phyloP scores from a whole-genome alignment of 1,140 invertebrate species.

The Leptinotarsa defecta region DNA sequence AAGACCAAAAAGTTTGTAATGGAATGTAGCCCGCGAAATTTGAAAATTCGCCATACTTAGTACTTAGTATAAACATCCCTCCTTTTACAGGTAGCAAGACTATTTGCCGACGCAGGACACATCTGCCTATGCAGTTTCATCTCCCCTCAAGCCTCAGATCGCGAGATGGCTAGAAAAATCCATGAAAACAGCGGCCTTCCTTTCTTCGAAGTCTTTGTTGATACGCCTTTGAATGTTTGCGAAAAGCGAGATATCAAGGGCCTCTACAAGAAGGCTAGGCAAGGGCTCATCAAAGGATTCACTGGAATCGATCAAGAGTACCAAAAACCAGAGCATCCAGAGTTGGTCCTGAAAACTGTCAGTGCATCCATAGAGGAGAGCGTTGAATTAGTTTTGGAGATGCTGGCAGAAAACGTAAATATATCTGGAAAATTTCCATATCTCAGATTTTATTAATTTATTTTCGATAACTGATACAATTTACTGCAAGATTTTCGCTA shows the following conservation, averaged over 20 bases:
- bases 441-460: too few species aligned
- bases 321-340: conserved; percentile 85
- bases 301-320: conserved; percentile 96
- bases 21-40: too few species aligned
- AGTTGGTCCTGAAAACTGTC: conserved; percentile 86
- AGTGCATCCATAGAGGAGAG: conserved; percentile 80
- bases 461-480: too few species aligned
- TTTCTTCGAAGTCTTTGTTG: conserved; percentile 96
- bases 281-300: conserved; percentile 93
- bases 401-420: conserved; percentile 73
- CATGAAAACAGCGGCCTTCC: conserved; percentile 83
- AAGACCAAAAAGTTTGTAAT: too few species aligned
- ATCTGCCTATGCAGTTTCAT: conserved; percentile 97
- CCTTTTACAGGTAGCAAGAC: conserved; percentile 66
- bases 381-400: conserved; percentile 75
- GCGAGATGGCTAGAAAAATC: conserved; percentile 84
- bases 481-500: too few species aligned
- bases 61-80: background rate
- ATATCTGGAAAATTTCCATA: too few species aligned
- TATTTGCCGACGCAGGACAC: conserved; percentile 97
- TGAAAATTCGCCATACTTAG: too few species aligned
- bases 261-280: conserved; percentile 95
- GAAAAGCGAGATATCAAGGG: conserved; percentile 96
- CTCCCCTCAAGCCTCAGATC: conserved; percentile 91
- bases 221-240: conserved; percentile 93